These are phyloP conservation scores for Tiaroga cobitis DNA, from an alignment of 2,797 vertebrate genomes.

Conservation along the genomic window DNA sequence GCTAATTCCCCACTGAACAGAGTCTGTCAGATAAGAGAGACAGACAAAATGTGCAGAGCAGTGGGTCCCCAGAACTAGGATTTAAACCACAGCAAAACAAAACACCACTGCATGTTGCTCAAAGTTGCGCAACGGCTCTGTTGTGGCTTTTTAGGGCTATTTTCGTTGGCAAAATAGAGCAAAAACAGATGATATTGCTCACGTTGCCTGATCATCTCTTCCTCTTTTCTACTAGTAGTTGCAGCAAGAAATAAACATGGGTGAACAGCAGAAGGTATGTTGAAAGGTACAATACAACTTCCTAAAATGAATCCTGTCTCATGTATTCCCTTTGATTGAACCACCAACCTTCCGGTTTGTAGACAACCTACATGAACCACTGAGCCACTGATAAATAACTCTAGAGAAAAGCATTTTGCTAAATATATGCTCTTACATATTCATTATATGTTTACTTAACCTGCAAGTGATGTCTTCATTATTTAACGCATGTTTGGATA, in stretches of 20 bases:
- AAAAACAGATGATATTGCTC: not conserved
- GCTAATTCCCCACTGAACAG: not conserved
- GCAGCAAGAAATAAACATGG: not conserved
- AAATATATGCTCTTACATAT: not conserved
- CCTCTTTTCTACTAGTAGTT: not conserved
- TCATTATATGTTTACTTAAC: not conserved
- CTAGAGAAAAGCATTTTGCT: not conserved
- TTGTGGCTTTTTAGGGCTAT: no score
- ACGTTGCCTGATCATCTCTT: not conserved
- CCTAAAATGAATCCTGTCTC: not conserved
- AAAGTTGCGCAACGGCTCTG: not conserved
- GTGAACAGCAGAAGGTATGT: not conserved
- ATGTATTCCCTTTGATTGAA: no score
- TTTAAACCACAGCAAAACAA: no score
- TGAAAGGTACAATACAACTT: not conserved
- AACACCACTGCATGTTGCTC: not conserved
- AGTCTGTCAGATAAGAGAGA: no score
- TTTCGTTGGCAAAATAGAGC: not conserved
- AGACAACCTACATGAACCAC: no score
- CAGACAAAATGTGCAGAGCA: no score
- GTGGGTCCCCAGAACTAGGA: no score
- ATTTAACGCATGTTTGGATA: not conserved
- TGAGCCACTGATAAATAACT: no score
- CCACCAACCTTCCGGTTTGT: no score
- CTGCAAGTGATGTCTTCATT: not conserved